These are phyloP conservation scores for Orchestes rusci DNA, from an alignment of 2,888 invertebrate genomes.

Conservation along the genomic window DNA sequence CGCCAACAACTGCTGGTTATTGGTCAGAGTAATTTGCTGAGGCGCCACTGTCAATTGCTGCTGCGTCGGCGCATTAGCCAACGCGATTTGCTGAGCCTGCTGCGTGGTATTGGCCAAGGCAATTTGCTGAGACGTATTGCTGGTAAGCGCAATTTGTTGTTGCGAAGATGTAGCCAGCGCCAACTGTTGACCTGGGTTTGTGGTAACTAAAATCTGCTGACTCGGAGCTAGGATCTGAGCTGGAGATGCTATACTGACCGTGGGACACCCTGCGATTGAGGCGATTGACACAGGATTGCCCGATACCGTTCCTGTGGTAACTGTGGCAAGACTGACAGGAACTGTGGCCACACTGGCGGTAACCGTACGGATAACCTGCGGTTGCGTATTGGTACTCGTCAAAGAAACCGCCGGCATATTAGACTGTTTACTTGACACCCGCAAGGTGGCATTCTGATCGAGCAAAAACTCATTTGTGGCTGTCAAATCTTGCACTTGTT, in stretches of 20 bases:
- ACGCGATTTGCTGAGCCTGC: conserved; percentile 30
- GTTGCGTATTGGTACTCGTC: conserved; percentile 41
- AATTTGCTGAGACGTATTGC: conserved; percentile 37
- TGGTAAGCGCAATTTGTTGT: too few relatives aligned
- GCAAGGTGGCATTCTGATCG: conserved; percentile 67
- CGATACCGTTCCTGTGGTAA: conserved; percentile 46
- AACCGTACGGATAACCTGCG: conserved; percentile 48
- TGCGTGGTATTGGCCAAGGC: conserved; percentile 31
- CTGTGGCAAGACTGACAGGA: conserved; percentile 54
- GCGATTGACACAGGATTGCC: conserved; percentile 52
- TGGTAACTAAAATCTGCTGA: conserved; percentile 44
- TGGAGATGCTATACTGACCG: conserved; percentile 54
- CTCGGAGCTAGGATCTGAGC: conserved; percentile 46
- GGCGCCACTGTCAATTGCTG: conserved; percentile 36
- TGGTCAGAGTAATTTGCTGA: conserved; percentile 39
- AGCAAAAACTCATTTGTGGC: conserved; percentile 73
- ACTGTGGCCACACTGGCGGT: conserved; percentile 55
- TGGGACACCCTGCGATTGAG: conserved; percentile 50
- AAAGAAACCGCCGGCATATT: conserved; percentile 56
- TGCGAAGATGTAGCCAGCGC: conserved; percentile 40
- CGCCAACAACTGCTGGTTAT: conserved; percentile 32
- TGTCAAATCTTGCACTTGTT: conserved; percentile 62
- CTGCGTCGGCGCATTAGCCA: conserved; percentile 25
- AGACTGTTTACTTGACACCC: conserved; percentile 51
- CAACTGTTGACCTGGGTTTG: conserved; percentile 42